These are phyloP conservation scores for Morinoia aosen DNA, from an alignment of 2,888 invertebrate genomes.

Conservation along the genomic window DNA sequence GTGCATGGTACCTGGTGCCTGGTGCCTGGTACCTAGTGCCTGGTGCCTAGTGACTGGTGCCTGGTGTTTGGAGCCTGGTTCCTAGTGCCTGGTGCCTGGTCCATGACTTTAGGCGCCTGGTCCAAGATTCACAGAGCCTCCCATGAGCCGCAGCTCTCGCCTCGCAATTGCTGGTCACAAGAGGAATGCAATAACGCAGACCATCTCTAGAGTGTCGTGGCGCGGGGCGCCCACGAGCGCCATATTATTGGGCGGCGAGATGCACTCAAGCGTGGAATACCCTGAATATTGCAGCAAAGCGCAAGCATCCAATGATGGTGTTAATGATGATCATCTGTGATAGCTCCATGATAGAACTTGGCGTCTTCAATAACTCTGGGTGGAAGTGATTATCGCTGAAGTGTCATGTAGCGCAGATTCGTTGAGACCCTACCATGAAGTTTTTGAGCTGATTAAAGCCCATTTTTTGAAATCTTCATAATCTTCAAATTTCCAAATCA, in stretches of 20 bases:
- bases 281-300: neutral
- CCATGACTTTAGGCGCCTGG: too few species aligned
- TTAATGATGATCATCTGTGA: neutral
- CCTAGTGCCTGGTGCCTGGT: neutral
- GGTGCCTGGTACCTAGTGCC: too few species aligned
- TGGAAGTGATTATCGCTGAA: neutral
- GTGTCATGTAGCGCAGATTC: neutral
- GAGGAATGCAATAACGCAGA: constrained; percentile 2
- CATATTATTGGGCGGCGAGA: neutral
- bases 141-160: neutral
- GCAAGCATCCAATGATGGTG: neutral
- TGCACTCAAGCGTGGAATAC: neutral
- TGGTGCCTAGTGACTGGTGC: too few species aligned
- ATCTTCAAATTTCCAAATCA: too few species aligned
- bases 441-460: too few species aligned
- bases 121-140: neutral
- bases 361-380: neutral
- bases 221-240: neutral
- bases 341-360: neutral
- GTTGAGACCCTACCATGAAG: neutral
- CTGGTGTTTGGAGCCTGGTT: too few species aligned
- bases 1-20: too few species aligned
- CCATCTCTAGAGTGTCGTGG: neutral
- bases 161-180: neutral
- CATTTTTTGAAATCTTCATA: too few species aligned